Evolutionary conservation across 2,113 vertebrate genomes (phyloP), one percentile per base, ranked within the genome.

Genomic region (Hypomesus transpacificus): DNA sequence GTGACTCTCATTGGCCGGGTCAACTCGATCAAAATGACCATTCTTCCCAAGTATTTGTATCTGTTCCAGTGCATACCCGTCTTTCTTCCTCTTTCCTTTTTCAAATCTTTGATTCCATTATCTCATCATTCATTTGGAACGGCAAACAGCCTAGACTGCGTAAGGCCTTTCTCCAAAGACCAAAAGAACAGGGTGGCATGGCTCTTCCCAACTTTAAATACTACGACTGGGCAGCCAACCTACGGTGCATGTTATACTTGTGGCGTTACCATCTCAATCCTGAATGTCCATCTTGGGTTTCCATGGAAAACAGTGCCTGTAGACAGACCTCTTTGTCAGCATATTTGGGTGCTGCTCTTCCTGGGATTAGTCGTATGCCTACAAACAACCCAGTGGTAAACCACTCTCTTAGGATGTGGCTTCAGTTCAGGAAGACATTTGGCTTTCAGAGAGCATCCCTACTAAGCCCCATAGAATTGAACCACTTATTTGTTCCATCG

Each of bases 81-180:
- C 7, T 34, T 28, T n/a, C 34, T 68, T 67, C 57, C 71, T 74
- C 4, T 17, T 51, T 16, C 24, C 24, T 26, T 26, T 26, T 26
- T 26, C 24, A 26, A 26, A 26, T 26, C 24, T 26, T 26, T 26
- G 46, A 73, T 16, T 39, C 52, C 0, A 26, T 66, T 24, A 57
- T n/a, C 21, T 58, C 57, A 59, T 46, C 46, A 39, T 73, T 59
- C 66, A 73, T 67, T 59, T 67, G 20, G 54, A 67, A 67, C 51
- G 64, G 22, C 53, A 73, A 73, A 58, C 28, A 52, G 28, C 17
- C 57, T 58, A 14, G 2, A 9, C 21, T 28, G 18, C 28, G 31
- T 14, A 31, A 59, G 39, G 21, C n/a, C 14, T 69, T 26, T 22
- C 31, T 59, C 14, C 60, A 63, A 63, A 26, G 60, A 24, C 21